Evolutionary conservation across 2,113 vertebrate genomes (phyloP).

Genomic region (Dissostichus mawsoni): DNA sequence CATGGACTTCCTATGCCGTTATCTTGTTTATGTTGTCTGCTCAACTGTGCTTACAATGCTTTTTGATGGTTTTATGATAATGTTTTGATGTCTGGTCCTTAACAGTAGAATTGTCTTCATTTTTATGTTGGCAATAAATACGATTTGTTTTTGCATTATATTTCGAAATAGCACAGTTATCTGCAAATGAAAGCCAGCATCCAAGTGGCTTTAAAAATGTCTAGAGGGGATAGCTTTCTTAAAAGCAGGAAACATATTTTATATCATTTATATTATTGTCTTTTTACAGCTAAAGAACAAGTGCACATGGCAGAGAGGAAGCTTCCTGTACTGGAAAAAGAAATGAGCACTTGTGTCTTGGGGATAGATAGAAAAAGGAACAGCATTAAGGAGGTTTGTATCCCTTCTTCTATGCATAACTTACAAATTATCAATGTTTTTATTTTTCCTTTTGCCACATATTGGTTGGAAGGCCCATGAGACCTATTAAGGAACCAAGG

Average conservation of each 20-base stretch:
- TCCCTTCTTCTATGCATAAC: slow-evolving; percentile 62
- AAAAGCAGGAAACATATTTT: slow-evolving; percentile 35
- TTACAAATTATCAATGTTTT: slow-evolving; percentile 81
- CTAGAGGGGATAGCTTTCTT: slow-evolving; percentile 7
- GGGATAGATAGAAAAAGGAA: slow-evolving; percentile 58
- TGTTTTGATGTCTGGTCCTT: not conserved
- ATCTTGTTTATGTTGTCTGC: not conserved
- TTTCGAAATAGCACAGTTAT: slow-evolving; percentile 10
- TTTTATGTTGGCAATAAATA: not conserved
- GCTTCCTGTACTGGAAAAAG: slow-evolving; percentile 44
- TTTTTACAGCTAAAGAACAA: slow-evolving; percentile 29
- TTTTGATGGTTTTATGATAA: slow-evolving; percentile 4
- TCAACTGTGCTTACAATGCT: not conserved
- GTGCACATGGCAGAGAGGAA: slow-evolving; percentile 31
- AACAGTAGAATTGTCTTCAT: not conserved
- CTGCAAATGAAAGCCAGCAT: not conserved
- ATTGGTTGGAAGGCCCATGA: slow-evolving; percentile 78
- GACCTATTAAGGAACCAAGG: slow-evolving; percentile 84
- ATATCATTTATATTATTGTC: slow-evolving; percentile 35
- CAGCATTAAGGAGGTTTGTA: slow-evolving; percentile 54
- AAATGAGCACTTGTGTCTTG: slow-evolving; percentile 58
- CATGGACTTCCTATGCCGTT: not conserved
- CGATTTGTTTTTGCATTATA: not conserved
- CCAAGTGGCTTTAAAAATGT: slow-evolving; percentile 15
- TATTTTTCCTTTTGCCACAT: slow-evolving; percentile 79